phyloP scores from a whole-genome alignment of 2,113 vertebrate species.

The Hippopotamus amphibius region DNA sequence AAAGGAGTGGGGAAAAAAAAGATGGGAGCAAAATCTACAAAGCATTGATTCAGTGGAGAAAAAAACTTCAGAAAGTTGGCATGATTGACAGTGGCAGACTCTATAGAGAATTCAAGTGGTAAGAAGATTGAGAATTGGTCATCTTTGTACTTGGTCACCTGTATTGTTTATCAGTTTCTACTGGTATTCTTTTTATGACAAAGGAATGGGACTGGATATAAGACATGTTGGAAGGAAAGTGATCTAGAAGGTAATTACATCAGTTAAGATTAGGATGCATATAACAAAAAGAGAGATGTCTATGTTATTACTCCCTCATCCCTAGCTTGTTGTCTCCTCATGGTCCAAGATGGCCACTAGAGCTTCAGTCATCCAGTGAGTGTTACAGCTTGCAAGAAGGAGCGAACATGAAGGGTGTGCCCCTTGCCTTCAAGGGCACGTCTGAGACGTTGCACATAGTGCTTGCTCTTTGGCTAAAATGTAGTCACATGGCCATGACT shows the following conservation, averaged over 20 bases:
- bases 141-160: background rate
- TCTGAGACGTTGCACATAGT: background rate
- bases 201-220: background rate
- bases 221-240: background rate
- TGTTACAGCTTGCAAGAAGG: background rate
- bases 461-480: constrained; percentile 25
- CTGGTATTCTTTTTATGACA: constrained; percentile 24
- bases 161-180: constrained; percentile 19
- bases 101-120: background rate
- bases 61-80: background rate
- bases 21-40: background rate
- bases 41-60: background rate
- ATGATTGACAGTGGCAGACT: background rate
- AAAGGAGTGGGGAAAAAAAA: background rate
- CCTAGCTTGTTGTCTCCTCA: background rate
- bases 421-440: background rate
- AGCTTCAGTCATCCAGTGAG: background rate
- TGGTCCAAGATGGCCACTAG: background rate
- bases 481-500: background rate
- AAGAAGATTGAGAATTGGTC: background rate
- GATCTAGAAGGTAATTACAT: background rate
- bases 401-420: too few species aligned
- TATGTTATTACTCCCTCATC: background rate
- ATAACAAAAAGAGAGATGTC: background rate
- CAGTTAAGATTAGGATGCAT: background rate